Percentiles rank a stretch among this genome's conserved stretches.
Conservation (phyloP, 2,888 invertebrate genomes). For the Crossocerus cetratus region DNA sequence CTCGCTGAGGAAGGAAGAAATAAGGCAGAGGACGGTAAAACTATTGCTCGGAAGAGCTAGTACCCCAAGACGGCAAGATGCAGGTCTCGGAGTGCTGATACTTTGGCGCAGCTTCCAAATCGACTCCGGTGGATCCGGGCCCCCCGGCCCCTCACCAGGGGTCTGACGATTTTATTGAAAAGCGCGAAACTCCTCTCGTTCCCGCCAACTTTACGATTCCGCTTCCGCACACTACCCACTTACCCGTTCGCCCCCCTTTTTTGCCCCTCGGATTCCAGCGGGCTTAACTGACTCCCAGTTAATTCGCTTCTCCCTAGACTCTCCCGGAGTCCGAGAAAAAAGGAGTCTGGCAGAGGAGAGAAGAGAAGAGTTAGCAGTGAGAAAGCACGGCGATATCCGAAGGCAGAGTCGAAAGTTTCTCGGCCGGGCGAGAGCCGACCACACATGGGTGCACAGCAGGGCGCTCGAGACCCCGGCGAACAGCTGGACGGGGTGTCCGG, state of each 20-base stretch:
- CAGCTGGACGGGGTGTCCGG: conserved; percentile 40
- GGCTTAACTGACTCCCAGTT: neutral
- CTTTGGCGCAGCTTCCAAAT: conserved; percentile 1
- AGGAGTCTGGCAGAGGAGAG: neutral
- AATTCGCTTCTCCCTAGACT: neutral
- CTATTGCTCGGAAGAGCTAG: conserved; percentile 37
- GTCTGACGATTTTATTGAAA: conserved; percentile 5
- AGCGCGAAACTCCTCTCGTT: neutral
- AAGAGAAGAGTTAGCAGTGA: conserved; percentile 1
- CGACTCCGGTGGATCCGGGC: neutral
- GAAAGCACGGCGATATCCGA: neutral
- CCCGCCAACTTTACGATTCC: neutral
- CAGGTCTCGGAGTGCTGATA: neutral
- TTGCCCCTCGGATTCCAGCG: neutral
- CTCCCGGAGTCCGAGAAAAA: neutral
- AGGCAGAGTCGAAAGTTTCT: conserved; percentile 56
- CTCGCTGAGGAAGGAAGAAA: conserved; percentile 18
- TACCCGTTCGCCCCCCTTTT: neutral
- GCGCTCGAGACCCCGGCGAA: conserved; percentile 36
- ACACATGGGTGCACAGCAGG: conserved; percentile 65
- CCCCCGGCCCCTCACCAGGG: neutral
- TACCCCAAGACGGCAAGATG: neutral
- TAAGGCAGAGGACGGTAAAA: conserved; percentile 27
- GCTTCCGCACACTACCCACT: neutral
- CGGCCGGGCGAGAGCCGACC: conserved; percentile 46